Evolutionary conservation across 2,888 invertebrate genomes (phyloP).

Genomic region (Limnephilus auricula): DNA sequence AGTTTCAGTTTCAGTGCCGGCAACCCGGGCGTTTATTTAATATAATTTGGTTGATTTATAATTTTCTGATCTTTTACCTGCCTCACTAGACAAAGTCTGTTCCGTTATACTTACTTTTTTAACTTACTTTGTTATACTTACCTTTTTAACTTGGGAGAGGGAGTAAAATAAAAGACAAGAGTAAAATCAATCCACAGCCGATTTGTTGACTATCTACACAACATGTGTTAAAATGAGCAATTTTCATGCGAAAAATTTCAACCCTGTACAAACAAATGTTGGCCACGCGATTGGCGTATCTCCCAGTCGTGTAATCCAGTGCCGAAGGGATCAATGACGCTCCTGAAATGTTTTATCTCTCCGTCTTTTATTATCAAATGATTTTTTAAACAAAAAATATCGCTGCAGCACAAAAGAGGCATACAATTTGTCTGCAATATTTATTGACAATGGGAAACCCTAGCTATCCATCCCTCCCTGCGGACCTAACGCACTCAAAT

Average conservation of each 20-base stretch:
- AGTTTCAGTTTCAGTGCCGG: too few relatives aligned
- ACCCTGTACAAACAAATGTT: not conserved
- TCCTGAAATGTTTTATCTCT: not conserved
- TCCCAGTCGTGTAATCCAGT: not conserved
- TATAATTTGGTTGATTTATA: too few relatives aligned
- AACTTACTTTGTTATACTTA: too few relatives aligned
- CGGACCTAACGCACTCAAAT: constrained; percentile 13
- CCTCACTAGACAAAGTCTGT: too few relatives aligned
- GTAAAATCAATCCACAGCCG: not conserved
- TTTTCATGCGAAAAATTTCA: not conserved
- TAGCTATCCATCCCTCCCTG: not conserved
- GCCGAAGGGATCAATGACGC: not conserved
- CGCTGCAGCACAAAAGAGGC: constrained; percentile 2
- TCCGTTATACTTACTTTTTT: too few relatives aligned
- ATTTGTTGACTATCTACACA: not conserved
- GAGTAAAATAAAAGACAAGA: too few relatives aligned
- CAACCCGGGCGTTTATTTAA: too few relatives aligned
- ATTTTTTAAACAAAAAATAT: constrained; percentile 2
- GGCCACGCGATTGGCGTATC: not conserved
- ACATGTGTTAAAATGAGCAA: not conserved
- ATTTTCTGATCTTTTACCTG: too few relatives aligned
- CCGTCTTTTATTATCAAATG: not conserved
- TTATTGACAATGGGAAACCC: constrained; percentile 1
- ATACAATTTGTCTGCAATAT: not conserved
- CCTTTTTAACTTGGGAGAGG: too few relatives aligned